Evolutionary conservation across 1,140 invertebrate species (phyloP), one percentile per base, ranked within the genome.

Genomic region (Ips nitidus): DNA sequence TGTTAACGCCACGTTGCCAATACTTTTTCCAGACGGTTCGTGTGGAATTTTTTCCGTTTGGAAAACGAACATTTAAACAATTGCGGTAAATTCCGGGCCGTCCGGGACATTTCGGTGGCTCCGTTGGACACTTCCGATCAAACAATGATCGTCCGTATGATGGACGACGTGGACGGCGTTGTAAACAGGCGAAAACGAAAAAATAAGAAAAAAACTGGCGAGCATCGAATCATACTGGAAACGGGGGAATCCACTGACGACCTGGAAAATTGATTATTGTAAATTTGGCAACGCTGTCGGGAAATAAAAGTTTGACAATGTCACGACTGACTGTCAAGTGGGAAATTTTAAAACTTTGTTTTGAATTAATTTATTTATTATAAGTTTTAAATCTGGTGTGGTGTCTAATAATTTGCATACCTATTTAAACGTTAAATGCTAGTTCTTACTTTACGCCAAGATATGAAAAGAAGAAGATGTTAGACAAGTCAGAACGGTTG

Each of bases 21-120:
- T 37, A 36, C 52, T 55, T 55, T 47, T 75, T 41, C 55, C 45
- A 96, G 95, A 76, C 86, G 97, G 66, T 99, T 99, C 83, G 90
- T 99, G 45, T 99, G 98, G 98, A 99, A 99, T 82, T 99, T 97
- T 81, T 99, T 99, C 84, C 97, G 98, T 1, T 81, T 99, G 71
- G 98, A 99, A 83, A 99, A 99, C 83, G 98, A 99, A 79, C 98
- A 99, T 86, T 84, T 99, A 3, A 99, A 99, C 83, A 99, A 99
- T 84, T 99, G 97, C 84, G 98, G 98, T 82, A 96, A 99, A 84
- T 99, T 99, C 84, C 86, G 98, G 79, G 98, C 98, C 2, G 98
- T 99, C 0, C 83, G 98, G 37, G 98, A 99, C 81, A 99, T 99
- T 69, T 98, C 95, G 0, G 95, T 99, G 38, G 96, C 95, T 5